These are phyloP conservation scores for Bos javanicus DNA, from an alignment of 2,113 vertebrate species.

Conservation along the genomic window DNA sequence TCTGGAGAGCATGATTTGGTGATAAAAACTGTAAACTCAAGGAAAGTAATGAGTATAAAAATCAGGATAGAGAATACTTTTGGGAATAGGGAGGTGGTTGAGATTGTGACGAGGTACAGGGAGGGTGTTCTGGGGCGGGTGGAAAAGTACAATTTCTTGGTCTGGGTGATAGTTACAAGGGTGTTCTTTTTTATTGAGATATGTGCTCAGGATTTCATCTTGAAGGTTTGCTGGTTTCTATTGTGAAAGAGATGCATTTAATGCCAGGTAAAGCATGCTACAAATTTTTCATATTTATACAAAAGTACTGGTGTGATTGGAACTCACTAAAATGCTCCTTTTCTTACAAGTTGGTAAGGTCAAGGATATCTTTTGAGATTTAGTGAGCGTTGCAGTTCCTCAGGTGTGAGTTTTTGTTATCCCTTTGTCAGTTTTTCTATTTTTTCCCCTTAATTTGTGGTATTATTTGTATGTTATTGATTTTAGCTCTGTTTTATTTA, in stretches of 20 bases:
- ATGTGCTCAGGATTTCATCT: neutral
- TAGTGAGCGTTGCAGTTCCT: neutral
- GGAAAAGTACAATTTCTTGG: neutral
- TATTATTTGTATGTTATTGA: neutral
- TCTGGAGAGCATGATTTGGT: neutral
- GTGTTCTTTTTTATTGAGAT: neutral
- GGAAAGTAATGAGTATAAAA: neutral
- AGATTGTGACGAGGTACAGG: no score
- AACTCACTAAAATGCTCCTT: neutral
- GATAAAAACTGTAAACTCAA: neutral
- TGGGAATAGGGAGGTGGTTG: no score
- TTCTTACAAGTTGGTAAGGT: neutral
- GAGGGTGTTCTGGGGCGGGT: neutral
- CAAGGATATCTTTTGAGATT: neutral
- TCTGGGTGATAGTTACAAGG: neutral
- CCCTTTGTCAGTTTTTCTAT: neutral
- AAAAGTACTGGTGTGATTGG: neutral
- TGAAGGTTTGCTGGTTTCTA: neutral
- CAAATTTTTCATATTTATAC: neutral
- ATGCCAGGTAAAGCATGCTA: neutral
- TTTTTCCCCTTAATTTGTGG: neutral
- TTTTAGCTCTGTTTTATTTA: neutral
- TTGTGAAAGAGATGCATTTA: neutral
- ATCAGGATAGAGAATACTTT: neutral
- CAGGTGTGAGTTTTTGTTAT: neutral